Base-by-base conservation (phyloP, 2,888 invertebrate genomes). In the Cecidostiba fungosa region DNA sequence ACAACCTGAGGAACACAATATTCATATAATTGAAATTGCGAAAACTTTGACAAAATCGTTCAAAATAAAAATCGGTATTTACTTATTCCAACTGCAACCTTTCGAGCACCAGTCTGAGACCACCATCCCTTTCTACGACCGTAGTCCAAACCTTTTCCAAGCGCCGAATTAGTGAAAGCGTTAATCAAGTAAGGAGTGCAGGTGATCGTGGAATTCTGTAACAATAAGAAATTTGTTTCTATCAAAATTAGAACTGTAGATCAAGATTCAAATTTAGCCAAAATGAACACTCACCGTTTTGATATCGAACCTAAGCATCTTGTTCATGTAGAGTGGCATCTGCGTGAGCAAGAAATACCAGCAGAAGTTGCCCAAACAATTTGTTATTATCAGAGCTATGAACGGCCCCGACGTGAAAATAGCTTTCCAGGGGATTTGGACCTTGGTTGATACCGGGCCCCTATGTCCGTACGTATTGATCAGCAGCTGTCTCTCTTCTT, bases 291-390 rank as follows among this genome's bases (percentile, higher is more conserved):
- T 26, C 54, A 87, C 95, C 84, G 92, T 87, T 88, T 91, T 92
- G 1, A 94, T 93, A 81, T 95, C 89, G 86, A 93, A 94, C 80
- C 92, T 89, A 8, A 94, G 90, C 79, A 94, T 93, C 78, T 93
- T 93, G 79, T 93, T 93, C 92, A 95, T 93, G 88, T 94, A 95
- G 16, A 94, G 90, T 0, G 95, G 95, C 87, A 94, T 89, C 76
- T 94, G 93, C 0, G 94, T 94, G 6, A 94, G 90, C 32, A 95
- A 88, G 54, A 94, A 94, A 90, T 94, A 94, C 92, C 94, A 94
- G 10, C 93, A 93, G 91, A 94, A 94, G 87, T 94, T 94, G 43
- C 94, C 94, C 0, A 94, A 91, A 12, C 93, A 92, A 88, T 94
- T 94, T 1, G 93, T 93, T 5, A 93, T 87, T 1, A 94, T 84